Base-by-base conservation (phyloP, 2,113 vertebrate genomes). In the Heptranchias perlo region DNA sequence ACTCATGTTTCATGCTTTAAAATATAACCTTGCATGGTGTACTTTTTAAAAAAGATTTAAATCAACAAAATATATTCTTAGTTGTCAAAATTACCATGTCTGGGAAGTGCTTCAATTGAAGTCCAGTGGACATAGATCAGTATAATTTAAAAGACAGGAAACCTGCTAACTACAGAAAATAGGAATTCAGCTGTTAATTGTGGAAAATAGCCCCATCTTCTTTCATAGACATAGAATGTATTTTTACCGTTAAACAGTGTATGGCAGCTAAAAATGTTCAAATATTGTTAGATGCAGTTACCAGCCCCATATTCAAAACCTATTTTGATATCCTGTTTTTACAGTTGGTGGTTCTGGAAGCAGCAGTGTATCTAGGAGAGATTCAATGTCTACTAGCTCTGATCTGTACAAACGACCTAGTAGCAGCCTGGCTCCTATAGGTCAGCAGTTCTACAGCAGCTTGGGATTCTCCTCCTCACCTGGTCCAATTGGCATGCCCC, bases 401-500 rank as follows among this genome's bases (percentile, higher is more conserved):
- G 99, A 99, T 97, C 97, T 99, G 96, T 99, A 99, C 98, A 99
- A 99, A 98, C 99, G 99, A 96, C 98, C 99, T 96, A 99, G 98
- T 97, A 99, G 98, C 98, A 99, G 98, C 98, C 98, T 99, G 97
- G 99, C 99, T 97, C 98, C 99, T 97, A 98, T 99, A 97, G 99
- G 99, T 96, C 99, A 99, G 97, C 99, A 99, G 96, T 99, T 99
- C 98, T 99, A 99, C 98, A 99, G 98, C 98, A 99, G 99, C 98
- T 98, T 99, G 98, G 99, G 99, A 97, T 99, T 99, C 98, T 99
- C 99, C 97, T 99, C 99, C 97, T 99, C 99, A 97, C 99, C 99
- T 97, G 99, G 99, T 97, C 99, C 99, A 97, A 98, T 99, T 97
- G 99, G 99, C 98, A 98, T 98, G 98, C 98, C 98, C 98, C 98